A percentile compares a stretch with the other conserved stretches of the same genome.
phyloP scores from a whole-genome alignment of 2,888 invertebrate genomes.

The Xylota segnis region DNA sequence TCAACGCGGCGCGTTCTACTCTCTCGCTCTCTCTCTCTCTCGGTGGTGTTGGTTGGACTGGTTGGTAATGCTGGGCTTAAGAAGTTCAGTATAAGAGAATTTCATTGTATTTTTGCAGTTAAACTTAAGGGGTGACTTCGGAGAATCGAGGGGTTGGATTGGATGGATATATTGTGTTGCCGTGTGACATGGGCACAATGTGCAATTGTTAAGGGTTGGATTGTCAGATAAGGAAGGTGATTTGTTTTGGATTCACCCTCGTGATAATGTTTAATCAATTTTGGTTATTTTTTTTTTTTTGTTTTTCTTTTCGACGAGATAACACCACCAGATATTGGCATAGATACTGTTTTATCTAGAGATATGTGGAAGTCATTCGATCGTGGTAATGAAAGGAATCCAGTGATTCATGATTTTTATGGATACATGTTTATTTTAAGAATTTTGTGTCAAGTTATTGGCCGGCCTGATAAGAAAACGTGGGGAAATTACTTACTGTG shows the following conservation, averaged over 20 bases:
- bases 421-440: too few species aligned
- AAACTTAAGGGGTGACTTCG: slow-evolving; percentile 38
- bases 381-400: not conserved
- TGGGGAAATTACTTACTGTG: too few species aligned
- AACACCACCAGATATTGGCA: not conserved
- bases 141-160: slow-evolving; percentile 9
- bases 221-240: not conserved
- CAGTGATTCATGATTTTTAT: too few species aligned
- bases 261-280: slow-evolving; percentile 40
- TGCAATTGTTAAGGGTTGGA: slow-evolving; percentile 12
- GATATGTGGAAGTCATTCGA: not conserved
- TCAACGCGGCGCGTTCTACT: not conserved
- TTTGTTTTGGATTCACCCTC: slow-evolving; percentile 26
- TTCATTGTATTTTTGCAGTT: slow-evolving; percentile 38
- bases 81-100: slow-evolving; percentile 67
- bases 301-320: slow-evolving; percentile 12
- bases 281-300: too few species aligned
- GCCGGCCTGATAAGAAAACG: too few species aligned
- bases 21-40: slow-evolving; percentile 6
- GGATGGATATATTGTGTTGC: slow-evolving; percentile 61
- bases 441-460: too few species aligned
- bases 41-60: too few species aligned
- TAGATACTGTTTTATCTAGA: not conserved
- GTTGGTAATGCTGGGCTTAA: slow-evolving; percentile 34
- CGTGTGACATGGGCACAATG: slow-evolving; percentile 20